These are phyloP conservation scores for Escarpia spicata DNA, from an alignment of 2,888 invertebrate species.

Conservation along the genomic window DNA sequence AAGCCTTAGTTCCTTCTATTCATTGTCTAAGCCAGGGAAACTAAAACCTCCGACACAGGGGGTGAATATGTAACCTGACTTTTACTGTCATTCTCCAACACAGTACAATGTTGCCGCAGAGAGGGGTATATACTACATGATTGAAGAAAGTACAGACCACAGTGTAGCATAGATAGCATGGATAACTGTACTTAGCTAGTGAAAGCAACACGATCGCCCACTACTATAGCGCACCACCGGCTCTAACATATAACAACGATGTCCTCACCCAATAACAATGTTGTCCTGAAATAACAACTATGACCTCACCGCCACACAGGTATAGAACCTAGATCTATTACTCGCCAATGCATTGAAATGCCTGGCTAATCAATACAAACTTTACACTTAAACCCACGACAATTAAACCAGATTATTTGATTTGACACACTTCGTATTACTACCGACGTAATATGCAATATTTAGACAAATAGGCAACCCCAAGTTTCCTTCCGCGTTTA, in stretches of 20 bases:
- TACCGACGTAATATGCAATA: neutral
- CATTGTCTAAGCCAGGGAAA: no score
- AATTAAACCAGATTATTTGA: neutral
- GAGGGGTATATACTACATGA: no score
- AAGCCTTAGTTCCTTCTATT: no score
- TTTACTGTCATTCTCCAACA: no score
- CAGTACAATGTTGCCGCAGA: no score
- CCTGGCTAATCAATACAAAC: neutral
- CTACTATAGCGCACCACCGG: neutral
- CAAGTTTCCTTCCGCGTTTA: neutral
- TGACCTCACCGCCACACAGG: neutral
- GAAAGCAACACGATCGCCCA: neutral
- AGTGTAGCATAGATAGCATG: neutral
- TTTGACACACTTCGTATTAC: neutral
- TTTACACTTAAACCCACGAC: neutral
- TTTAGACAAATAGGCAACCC: neutral
- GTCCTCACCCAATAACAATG: neutral
- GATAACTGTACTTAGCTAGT: neutral
- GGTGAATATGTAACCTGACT: no score
- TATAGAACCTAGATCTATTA: neutral
- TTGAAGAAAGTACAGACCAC: neutral
- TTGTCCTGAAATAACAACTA: neutral
- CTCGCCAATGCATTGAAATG: neutral
- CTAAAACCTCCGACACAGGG: no score
- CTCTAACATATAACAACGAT: neutral